These are phyloP conservation scores for Formica aserva DNA, from an alignment of 2,888 invertebrate genomes.

Conservation along the genomic window DNA sequence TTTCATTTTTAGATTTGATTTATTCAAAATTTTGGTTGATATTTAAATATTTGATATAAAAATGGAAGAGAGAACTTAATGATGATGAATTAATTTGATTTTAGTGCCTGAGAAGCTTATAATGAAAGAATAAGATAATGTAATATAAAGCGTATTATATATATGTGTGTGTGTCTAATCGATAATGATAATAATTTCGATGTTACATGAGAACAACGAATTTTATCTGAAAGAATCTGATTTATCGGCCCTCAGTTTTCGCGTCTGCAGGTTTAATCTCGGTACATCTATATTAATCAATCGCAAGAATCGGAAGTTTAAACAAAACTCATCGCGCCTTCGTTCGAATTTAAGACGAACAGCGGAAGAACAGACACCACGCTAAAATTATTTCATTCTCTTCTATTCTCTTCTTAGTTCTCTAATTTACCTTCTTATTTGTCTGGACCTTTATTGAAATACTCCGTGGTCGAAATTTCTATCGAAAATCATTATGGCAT, in stretches of 20 bases:
- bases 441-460: slow-evolving; percentile 36
- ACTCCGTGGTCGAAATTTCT: neutral
- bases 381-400: slow-evolving; percentile 23
- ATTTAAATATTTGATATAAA: neutral
- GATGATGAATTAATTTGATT: neutral
- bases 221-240: neutral
- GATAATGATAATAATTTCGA: slow-evolving; percentile 19
- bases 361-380: slow-evolving; percentile 4
- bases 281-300: slow-evolving; percentile 31
- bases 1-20: neutral
- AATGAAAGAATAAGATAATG: neutral
- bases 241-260: slow-evolving; percentile 8
- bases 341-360: slow-evolving; percentile 30
- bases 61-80: too few relatives aligned
- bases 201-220: neutral
- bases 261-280: slow-evolving; percentile 9
- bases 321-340: slow-evolving; percentile 14
- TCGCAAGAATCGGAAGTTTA: slow-evolving; percentile 18
- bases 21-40: neutral
- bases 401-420: neutral
- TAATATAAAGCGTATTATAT: neutral
- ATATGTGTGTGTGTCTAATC: neutral
- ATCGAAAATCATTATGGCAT: slow-evolving; percentile 33
- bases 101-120: neutral
- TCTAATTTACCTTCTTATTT: slow-evolving; percentile 21